These are phyloP conservation scores for Chaetogeoica ovagalla DNA, from an alignment of 2,888 invertebrate species.

Conservation along the genomic window DNA sequence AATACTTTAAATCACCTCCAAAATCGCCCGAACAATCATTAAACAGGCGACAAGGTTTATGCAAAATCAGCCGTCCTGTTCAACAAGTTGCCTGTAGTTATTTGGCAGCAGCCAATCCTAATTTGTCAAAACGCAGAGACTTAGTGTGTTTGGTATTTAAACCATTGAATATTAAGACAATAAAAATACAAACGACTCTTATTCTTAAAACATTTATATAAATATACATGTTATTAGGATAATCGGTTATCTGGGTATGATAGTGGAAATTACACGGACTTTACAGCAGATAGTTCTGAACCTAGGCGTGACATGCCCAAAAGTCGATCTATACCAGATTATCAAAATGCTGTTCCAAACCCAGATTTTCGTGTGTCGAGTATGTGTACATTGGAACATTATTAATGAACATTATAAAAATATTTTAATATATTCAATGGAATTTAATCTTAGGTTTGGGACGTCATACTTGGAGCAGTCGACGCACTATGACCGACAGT, in stretches of 20 bases:
- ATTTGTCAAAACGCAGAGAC: constrained; percentile 44
- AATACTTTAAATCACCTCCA: constrained; percentile 51
- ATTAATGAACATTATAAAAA: neutral
- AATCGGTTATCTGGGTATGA: constrained; percentile 44
- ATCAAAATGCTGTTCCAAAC: constrained; percentile 32
- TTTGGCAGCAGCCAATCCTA: constrained; percentile 43
- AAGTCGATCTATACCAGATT: constrained; percentile 44
- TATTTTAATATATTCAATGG: constrained; percentile 58
- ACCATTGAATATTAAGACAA: neutral
- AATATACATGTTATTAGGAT: constrained; percentile 20
- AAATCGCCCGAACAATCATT: constrained; percentile 46
- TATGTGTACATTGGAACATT: constrained; percentile 7
- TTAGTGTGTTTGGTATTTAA: constrained; percentile 30
- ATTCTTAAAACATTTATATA: neutral
- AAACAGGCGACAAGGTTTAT: constrained; percentile 32
- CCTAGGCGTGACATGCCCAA: constrained; percentile 27
- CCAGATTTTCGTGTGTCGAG: constrained; percentile 36
- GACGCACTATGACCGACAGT: constrained; percentile 76
- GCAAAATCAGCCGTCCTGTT: constrained; percentile 47
- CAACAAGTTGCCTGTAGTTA: constrained; percentile 36
- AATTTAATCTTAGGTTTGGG: constrained; percentile 59
- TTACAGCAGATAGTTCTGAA: constrained; percentile 48
- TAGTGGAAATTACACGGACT: constrained; percentile 47
- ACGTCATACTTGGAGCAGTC: constrained; percentile 63
- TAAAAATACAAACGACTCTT: neutral